Evolutionary conservation across 2,113 vertebrate species (phyloP), one percentile per base, ranked within the genome.

Genomic region (Lontra canadensis): DNA sequence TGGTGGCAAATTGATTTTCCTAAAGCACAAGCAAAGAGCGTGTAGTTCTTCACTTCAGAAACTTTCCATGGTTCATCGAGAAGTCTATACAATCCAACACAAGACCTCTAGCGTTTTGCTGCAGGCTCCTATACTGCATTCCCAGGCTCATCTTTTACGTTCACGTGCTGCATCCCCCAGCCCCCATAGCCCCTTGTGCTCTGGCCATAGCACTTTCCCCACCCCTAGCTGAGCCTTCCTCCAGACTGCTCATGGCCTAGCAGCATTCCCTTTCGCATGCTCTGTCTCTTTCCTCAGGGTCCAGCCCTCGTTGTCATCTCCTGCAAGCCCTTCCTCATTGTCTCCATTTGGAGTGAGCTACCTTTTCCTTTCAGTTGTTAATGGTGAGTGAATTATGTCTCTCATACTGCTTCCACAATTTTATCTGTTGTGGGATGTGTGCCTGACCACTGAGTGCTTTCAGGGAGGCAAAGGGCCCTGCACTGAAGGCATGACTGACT

Each of bases 91-190:
- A 11, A 31, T 49, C 29, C 20, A 71, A 0, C 14, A 9, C 6
- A 18, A 6, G 20, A n/a, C 57, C 26, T 26, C 52, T 3, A 21
- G 2, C 7, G 25, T 31, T 42, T 42, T 34, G 20, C 29, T 21
- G 0, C 7, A 31, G 42, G 23, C 0, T 39, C 44, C 44, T 2
- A 0, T 1, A 0, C 17, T 25, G 20, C 21, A 4, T 31, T 73
- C 36, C 36, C 36, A 34, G 31, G 26, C 76, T 23, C 12, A 1
- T 36, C 23, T 6, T 49, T 57, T 23, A 0, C 0, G 0, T 2
- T 7, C 3, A 3, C 3, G 1, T 1, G 55, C 80, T 21, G 1
- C 0, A 4, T 67, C 7, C 57, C 57, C 29, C 0, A 49, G n/a
- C 15, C 49, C 26, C 31, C 8, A 0, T 6, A 8, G 8, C 52